Evolutionary conservation across 2,888 invertebrate species (phyloP), one percentile per base, ranked within the genome.

Genomic region (Nomada flava): DNA sequence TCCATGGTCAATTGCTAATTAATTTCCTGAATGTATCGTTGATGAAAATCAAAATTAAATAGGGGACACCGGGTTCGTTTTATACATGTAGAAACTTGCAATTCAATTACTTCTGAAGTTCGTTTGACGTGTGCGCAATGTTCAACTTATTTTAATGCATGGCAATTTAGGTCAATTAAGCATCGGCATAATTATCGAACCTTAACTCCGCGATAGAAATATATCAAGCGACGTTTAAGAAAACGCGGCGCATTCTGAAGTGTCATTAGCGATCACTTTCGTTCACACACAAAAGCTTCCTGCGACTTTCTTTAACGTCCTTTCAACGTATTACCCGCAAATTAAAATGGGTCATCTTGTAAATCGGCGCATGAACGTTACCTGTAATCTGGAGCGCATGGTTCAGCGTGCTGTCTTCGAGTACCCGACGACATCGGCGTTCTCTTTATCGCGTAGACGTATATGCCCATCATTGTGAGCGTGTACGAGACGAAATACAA

Each of bases 401-500:
- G 91, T 70, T 94, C 91, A 79, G 90, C 85, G 85, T 94, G 91
- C 86, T 94, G 91, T 88, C 93, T 90, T 73, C 91, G 90, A 65
- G 93, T 88, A 89, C 91, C 94, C 62, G 94, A 90, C 55, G 94
- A 94, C 71, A 95, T 94, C 1, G 95, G 95, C 15, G 95, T 95
- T 65, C 95, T 95, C 87, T 96, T 95, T 76, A 96, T 95, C 2
- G 96, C 95, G 87, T 96, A 96, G 70, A 96, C 94, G 80, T 95
- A 94, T 76, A 97, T 96, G 23, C 98, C 98, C 57, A 95, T 95
- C 94, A 97, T 96, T 63, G 97, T 97, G 89, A 97, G 94, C 69
- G 96, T 93, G 93, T 97, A 98, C 18, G 97, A 97, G 81, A 97
- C 94, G 94, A 98, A 97, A 94, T 98, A 98, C 77, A 98, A 94